Conservation (phyloP, 2,113 vertebrate genomes). For the Hassar affinis region DNA sequence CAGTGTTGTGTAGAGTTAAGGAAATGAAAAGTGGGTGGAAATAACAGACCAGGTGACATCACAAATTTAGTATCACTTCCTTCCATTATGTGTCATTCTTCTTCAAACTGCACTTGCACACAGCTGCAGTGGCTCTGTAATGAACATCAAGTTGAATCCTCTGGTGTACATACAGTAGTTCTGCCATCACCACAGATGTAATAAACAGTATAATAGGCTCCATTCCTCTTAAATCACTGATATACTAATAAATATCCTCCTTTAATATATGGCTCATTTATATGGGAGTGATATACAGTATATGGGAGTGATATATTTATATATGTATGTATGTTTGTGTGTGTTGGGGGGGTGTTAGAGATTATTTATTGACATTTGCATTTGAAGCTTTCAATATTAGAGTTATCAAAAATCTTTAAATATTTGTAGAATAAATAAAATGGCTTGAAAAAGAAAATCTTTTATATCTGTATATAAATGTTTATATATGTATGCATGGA, state of each 20-base stretch:
- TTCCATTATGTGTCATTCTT: not conserved
- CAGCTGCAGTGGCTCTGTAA: not conserved
- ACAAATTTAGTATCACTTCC: slow-evolving; percentile 23
- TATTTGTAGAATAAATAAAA: not conserved
- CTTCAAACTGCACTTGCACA: not conserved
- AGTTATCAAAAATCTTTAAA: not conserved
- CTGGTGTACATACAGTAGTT: not conserved
- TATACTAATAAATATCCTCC: not conserved
- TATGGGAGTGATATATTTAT: too few relatives aligned
- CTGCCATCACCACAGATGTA: not conserved
- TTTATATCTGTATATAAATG: not conserved
- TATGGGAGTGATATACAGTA: too few relatives aligned
- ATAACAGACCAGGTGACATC: slow-evolving; percentile 7
- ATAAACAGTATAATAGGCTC: not conserved
- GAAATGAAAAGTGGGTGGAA: slow-evolving; percentile 42
- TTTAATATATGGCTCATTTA: too few relatives aligned
- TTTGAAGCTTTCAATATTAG: not conserved
- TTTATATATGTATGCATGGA: not conserved
- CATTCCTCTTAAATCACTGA: not conserved
- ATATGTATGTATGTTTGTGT: too few relatives aligned
- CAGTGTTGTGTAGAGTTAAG: not conserved
- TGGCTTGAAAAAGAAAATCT: not conserved
- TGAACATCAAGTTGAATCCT: not conserved
- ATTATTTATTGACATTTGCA: not conserved
- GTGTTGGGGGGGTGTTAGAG: too few relatives aligned